Evolutionary conservation across 1,140 invertebrate genomes (phyloP), one percentile per base, ranked within the genome.

Genomic region (Temnothorax longispinosus): DNA sequence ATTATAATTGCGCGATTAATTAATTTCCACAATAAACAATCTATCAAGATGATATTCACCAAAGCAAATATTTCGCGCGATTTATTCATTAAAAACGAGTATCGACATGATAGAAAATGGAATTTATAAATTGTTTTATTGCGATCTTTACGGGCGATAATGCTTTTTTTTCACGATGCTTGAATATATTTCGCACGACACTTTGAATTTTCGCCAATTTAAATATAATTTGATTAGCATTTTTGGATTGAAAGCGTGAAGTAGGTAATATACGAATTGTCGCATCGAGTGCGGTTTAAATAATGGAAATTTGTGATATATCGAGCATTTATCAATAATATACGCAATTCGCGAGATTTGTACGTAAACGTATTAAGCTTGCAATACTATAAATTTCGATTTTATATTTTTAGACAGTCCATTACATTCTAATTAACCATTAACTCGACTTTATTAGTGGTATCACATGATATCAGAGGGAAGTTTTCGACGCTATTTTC

Each of bases 361-460:
- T 15, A 69, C 15, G 6, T 50, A 50, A 67, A 50, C 27, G 21
- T 50, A 41, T 18, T 13, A 69, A 69, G 13, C 18, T 35, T 38
- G 8, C 11, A 50, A 69, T 50, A 27, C 6, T 50, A 27, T 27
- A 27, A 69, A 69, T 27, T 69, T 50, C 27, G 65, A 50, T 69
- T 47, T 13, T 50, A 8, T 32, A 69, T 69, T 69, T 69, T 69
- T 69, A 2, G 2, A 69, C 13, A 2, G 41, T 50, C 44, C 13
- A 50, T 69, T 50, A 6, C 5, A 18, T 69, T 69, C 47, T 69
- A 50, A 69, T 69, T 69, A 69, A 69, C 38, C 13, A 69, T 50
- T 69, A 50, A 69, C n/a, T 67, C n/a, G n/a, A 67, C 65, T 69
- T 69, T 69, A 69, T 69, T 50, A 69, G 50, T 50, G 21, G 44